phyloP scores from a whole-genome alignment of 2,113 vertebrate genomes.

The Callaeas wilsoni region DNA sequence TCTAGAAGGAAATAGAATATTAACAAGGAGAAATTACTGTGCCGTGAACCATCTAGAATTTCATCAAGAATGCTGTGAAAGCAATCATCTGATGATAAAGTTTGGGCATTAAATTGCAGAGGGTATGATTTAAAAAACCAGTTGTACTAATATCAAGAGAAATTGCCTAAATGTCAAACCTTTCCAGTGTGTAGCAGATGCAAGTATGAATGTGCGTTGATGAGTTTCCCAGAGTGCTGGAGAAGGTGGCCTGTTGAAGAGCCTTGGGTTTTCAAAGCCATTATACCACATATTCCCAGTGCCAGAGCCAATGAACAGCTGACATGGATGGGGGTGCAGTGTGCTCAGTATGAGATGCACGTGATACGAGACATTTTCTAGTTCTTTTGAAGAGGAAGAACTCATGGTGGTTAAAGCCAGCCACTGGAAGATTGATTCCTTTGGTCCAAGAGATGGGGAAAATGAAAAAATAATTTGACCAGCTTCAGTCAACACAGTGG shows the following conservation, averaged over 20 bases:
- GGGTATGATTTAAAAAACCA: not conserved
- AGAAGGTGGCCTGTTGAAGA: not conserved
- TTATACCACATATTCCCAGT: not conserved
- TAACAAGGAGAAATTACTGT: not conserved
- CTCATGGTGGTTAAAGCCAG: not conserved
- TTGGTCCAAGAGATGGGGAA: not conserved
- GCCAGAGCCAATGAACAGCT: not conserved
- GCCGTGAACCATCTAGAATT: not conserved
- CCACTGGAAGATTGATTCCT: not conserved
- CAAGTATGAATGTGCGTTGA: not conserved
- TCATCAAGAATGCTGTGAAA: constrained; percentile 4
- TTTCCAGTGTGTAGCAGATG: not conserved
- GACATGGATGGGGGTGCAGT: fast-evolving
- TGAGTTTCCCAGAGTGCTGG: not conserved
- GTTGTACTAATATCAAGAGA: not conserved
- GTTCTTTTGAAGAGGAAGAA: not conserved
- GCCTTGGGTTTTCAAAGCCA: not conserved
- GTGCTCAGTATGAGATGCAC: too few relatives aligned
- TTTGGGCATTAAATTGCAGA: constrained; percentile 16
- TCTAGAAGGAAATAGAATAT: not conserved
- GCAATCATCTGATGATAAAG: not conserved
- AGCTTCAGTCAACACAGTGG: not conserved
- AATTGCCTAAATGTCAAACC: not conserved
- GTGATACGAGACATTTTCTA: fast-evolving
- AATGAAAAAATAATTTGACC: not conserved